Evolutionary conservation across 92 coral and sea anemone genomes (phyloP), one percentile per base, ranked within the genome.

Genomic region (Siderastrea siderea): DNA sequence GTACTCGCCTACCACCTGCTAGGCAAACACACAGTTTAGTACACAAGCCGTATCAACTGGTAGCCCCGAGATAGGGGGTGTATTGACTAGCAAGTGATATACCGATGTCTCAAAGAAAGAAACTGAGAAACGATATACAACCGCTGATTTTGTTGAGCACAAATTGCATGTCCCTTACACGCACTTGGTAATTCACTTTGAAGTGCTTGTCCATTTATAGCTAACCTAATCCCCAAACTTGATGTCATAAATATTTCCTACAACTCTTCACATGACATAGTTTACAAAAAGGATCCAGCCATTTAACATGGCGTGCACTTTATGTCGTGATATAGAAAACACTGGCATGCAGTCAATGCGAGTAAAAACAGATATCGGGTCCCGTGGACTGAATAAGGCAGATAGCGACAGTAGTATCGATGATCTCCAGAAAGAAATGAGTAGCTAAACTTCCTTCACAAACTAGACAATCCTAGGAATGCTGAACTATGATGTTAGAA

Each of bases 1-100:
- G 79, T 63, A 90, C 72, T 83, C 90, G 64, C 84, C 81, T 72
- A 86, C 86, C 69, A 90, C 93, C 93, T 90, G 82, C 17, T 80
- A 71, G 47, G 79, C 38, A 77, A 75, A 88, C 83, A 90, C 81
- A 84, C 65, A 67, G 68, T 77, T 86, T 66, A 67, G 78, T 77
- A 77, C 66, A 77, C 64, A 75, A 74, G 74, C 64, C 44, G 16
- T 26, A 72, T 74, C 26, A n/a, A 26, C n/a, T 66, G 17, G 16
- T 66, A 82, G 46, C 78, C 63, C 16, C 4, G 71, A 4, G 19
- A 65, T 64, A 38, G 6, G 52, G 7, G 3, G 16, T 13, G 45
- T 16, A 15, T 61, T 19, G 46, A 65, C 47, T 65, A 7, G 3
- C 43, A 65, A 26, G 45, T 3, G 38, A 16, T 1, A 55, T 55